A percentile compares a stretch with the other conserved stretches of the same genome.
These are phyloP conservation scores for Cheiracanthium punctorium DNA, from an alignment of 2,888 invertebrate species.

Conservation along the genomic window DNA sequence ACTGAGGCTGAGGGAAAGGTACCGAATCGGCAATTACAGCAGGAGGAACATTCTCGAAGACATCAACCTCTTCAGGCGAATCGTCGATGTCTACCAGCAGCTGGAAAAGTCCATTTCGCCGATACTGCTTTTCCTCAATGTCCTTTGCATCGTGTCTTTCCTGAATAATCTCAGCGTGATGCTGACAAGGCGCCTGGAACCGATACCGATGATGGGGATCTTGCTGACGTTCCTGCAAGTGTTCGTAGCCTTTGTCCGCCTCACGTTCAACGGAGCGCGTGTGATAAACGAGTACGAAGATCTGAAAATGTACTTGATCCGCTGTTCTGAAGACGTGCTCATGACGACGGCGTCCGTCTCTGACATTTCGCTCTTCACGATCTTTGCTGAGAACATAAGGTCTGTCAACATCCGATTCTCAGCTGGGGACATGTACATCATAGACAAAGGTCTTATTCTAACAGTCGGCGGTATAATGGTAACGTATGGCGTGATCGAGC, in stretches of 20 bases:
- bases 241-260: not conserved
- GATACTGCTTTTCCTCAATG: not conserved
- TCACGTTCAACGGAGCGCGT: not conserved
- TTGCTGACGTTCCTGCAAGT: not conserved
- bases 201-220: not conserved
- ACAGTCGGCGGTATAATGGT: not conserved
- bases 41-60: not conserved
- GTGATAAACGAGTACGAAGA: not conserved
- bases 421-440: not conserved
- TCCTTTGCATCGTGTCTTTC: not conserved
- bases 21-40: not conserved
- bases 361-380: not conserved
- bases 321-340: not conserved
- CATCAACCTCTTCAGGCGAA: not conserved
- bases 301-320: not conserved
- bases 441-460: not conserved
- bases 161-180: not conserved
- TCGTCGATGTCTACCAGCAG: not conserved
- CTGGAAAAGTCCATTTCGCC: not conserved
- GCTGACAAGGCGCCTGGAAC: not conserved
- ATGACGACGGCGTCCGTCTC: not conserved
- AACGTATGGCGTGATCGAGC: not conserved
- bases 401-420: not conserved
- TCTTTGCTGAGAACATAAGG: not conserved
- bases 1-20: not conserved